These are phyloP conservation scores for Alosa sapidissima DNA, from an alignment of 2,797 vertebrate genomes.

Conservation along the genomic window DNA sequence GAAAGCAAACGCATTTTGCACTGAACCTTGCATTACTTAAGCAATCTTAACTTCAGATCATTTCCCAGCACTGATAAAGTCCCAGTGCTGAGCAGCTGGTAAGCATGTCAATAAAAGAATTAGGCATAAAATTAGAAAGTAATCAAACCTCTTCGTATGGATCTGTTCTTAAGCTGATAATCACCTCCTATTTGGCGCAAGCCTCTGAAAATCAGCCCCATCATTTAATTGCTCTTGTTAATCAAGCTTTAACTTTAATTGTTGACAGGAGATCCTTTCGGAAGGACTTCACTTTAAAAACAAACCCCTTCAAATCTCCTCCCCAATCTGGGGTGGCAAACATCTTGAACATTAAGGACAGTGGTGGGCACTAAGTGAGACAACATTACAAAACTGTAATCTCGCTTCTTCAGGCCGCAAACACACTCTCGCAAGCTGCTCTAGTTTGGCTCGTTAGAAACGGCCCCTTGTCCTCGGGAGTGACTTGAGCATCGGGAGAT, in stretches of 20 bases:
- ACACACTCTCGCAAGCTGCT: neutral
- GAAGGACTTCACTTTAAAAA: constrained; percentile 52
- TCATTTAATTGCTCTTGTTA: constrained; percentile 71
- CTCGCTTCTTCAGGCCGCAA: constrained; percentile 50
- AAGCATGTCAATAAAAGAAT: constrained; percentile 57
- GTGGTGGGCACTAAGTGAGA: constrained; percentile 42
- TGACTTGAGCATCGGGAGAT: neutral
- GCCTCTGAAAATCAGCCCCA: constrained; percentile 61
- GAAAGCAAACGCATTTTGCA: neutral
- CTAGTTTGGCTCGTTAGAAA: constrained; percentile 21
- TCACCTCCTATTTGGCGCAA: constrained; percentile 63
- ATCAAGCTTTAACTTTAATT: constrained; percentile 70
- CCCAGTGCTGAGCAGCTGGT: constrained; percentile 45
- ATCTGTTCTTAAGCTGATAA: constrained; percentile 71
- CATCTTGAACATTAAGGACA: constrained; percentile 59
- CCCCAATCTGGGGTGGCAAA: constrained; percentile 52
- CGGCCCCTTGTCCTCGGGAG: neutral
- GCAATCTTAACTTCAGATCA: constrained; percentile 43
- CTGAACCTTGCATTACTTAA: neutral
- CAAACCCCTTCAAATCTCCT: constrained; percentile 55
- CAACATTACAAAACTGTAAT: constrained; percentile 42
- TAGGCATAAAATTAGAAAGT: constrained; percentile 70
- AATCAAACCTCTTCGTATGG: constrained; percentile 73
- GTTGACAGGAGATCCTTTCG: constrained; percentile 69
- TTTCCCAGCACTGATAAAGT: constrained; percentile 42